Conservation (phyloP, 1,140 invertebrate genomes). For the Gryon sp. region DNA sequence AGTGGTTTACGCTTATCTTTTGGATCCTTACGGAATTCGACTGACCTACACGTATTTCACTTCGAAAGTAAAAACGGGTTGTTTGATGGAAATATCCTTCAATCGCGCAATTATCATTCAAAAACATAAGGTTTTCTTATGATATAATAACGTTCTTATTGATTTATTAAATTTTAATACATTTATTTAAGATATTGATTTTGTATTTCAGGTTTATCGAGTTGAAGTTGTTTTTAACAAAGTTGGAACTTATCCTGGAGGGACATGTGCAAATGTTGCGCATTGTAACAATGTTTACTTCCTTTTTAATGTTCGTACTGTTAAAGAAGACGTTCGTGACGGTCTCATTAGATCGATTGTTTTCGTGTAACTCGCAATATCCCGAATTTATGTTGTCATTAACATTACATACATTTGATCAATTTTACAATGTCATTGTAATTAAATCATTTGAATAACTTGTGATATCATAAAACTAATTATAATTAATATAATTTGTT, state of each 20-base stretch:
- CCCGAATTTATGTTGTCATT: no score
- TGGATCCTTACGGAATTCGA: constrained; percentile 86
- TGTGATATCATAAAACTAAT: no score
- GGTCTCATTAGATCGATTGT: constrained; percentile 88
- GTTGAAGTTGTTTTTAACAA: constrained; percentile 90
- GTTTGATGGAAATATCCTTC: constrained; percentile 87
- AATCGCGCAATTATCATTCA: constrained; percentile 88
- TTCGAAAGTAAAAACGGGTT: constrained; percentile 82
- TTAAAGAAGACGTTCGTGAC: constrained; percentile 84
- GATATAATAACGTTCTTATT: no score
- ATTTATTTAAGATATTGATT: constrained; percentile 1
- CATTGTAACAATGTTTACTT: constrained; percentile 85
- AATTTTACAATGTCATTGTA: no score
- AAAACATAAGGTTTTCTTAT: constrained; percentile 84
- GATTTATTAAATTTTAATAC: neutral
- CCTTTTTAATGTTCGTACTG: constrained; percentile 85
- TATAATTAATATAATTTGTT: no score
- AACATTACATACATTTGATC: no score
- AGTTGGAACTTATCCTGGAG: constrained; percentile 87
- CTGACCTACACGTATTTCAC: constrained; percentile 90
- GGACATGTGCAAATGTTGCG: constrained; percentile 82
- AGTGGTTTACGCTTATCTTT: constrained; percentile 87
- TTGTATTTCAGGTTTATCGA: constrained; percentile 83
- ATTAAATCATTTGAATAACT: no score
- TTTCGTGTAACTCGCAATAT: constrained; percentile 75